Conservation (phyloP, 2,113 vertebrate genomes). For the Eurystomus gularis region DNA sequence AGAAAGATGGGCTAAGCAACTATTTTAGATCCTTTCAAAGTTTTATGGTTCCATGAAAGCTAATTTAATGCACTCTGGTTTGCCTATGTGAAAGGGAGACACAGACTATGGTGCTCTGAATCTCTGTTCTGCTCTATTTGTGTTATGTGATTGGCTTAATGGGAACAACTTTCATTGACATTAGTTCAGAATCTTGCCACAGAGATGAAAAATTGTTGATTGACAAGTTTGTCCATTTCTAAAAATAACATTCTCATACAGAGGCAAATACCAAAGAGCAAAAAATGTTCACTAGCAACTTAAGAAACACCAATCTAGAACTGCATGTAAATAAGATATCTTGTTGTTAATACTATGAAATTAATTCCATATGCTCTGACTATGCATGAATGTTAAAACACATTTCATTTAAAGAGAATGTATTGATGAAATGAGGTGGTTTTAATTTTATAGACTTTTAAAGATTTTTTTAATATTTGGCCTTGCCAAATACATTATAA, state of each 20-base stretch:
- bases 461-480: not conserved
- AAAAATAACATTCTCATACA: not conserved
- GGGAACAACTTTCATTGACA: not conserved
- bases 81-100: not conserved
- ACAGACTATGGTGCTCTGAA: not conserved
- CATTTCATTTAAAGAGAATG: not conserved
- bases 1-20: not conserved
- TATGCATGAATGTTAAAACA: not conserved
- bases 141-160: not conserved
- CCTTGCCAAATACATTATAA: not conserved
- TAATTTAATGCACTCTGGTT: not conserved
- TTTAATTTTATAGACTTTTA: not conserved
- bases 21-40: not conserved
- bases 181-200: not conserved
- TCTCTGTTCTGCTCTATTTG: not conserved
- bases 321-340: not conserved
- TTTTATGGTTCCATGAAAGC: not conserved
- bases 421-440: not conserved
- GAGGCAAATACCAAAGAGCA: not conserved
- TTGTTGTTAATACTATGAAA: not conserved
- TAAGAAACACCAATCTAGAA: not conserved
- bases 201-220: not conserved
- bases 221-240: not conserved
- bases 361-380: not conserved
- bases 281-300: not conserved